phyloP scores from a whole-genome alignment of 2,888 invertebrate species.

The Idaea dimidiata region DNA sequence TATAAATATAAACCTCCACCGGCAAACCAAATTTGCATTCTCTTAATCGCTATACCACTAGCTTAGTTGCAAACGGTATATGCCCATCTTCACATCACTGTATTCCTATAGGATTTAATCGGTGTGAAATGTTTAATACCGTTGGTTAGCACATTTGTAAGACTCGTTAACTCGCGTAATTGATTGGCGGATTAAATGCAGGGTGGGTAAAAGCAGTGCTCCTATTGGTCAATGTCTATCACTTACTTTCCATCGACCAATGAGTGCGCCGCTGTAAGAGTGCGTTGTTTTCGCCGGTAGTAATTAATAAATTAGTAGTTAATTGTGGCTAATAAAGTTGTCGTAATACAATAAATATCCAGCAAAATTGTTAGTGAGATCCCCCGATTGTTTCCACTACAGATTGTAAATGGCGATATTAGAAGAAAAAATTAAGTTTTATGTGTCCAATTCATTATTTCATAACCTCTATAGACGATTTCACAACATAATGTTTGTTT shows the following conservation, averaged over 20 bases:
- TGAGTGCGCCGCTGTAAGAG: not conserved
- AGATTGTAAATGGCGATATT: not conserved
- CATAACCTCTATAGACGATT: too few relatives aligned
- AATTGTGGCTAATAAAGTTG: not conserved
- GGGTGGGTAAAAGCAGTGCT: not conserved
- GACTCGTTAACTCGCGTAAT: too few relatives aligned
- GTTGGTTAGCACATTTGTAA: too few relatives aligned
- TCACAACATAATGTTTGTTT: too few relatives aligned
- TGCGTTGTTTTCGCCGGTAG: not conserved
- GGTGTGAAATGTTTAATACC: too few relatives aligned
- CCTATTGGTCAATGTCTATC: not conserved
- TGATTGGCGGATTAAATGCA: not conserved
- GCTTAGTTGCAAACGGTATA: too few relatives aligned
- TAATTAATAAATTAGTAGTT: not conserved
- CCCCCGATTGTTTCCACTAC: not conserved
- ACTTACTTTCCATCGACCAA: not conserved
- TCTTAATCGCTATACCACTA: too few relatives aligned
- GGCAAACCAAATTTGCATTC: not conserved
- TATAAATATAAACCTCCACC: not conserved
- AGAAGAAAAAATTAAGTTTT: not conserved
- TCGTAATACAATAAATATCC: constrained; percentile 44
- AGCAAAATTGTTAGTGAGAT: constrained; percentile 56
- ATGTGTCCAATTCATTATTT: not conserved
- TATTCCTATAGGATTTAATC: too few relatives aligned
- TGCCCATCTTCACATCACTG: too few relatives aligned